Percentiles rank a stretch among this genome's conserved stretches.
phyloP scores from a whole-genome alignment of 2,888 invertebrate genomes.

The Cyrtodaria siliqua region DNA sequence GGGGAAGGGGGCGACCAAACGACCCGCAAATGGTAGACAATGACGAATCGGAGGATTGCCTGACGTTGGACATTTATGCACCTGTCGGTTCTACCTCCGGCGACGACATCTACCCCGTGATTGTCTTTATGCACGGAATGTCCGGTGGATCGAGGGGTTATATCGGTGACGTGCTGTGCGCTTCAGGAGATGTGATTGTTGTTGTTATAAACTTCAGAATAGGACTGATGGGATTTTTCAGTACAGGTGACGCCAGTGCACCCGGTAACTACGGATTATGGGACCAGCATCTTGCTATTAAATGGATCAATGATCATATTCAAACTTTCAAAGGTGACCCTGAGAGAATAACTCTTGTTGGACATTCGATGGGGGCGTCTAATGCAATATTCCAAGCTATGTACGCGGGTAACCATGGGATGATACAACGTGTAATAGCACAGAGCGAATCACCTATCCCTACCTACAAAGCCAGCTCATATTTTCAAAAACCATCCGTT shows the following conservation, averaged over 20 bases:
- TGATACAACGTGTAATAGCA: constrained; percentile 43
- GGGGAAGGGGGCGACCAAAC: not conserved
- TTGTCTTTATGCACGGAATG: constrained; percentile 87
- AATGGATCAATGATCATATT: constrained; percentile 90
- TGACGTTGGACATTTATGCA: constrained; percentile 49
- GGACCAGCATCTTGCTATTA: constrained; percentile 86
- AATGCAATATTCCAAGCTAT: constrained; percentile 48
- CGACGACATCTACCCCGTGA: constrained; percentile 83
- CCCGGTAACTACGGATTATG: constrained; percentile 87
- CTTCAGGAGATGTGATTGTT: constrained; percentile 86
- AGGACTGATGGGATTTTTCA: constrained; percentile 86
- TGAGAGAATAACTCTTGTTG: constrained; percentile 91
- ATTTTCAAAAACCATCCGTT: constrained; percentile 6
- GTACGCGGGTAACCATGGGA: constrained; percentile 35
- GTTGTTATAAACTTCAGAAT: constrained; percentile 87
- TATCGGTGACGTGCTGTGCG: constrained; percentile 70
- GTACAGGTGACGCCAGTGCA: constrained; percentile 86
- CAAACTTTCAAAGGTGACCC: constrained; percentile 93
- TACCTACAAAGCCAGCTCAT: constrained; percentile 20
- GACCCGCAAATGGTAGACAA: constrained; percentile 1
- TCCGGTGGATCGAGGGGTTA: constrained; percentile 79
- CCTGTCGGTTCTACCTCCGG: constrained; percentile 20
- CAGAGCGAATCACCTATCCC: constrained; percentile 40
- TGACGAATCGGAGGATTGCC: constrained; percentile 46
- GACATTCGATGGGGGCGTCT: constrained; percentile 90